Percentiles rank a stretch among this genome's conserved stretches.
phyloP scores from a whole-genome alignment of 2,113 vertebrate species.

The Carassius gibelio region DNA sequence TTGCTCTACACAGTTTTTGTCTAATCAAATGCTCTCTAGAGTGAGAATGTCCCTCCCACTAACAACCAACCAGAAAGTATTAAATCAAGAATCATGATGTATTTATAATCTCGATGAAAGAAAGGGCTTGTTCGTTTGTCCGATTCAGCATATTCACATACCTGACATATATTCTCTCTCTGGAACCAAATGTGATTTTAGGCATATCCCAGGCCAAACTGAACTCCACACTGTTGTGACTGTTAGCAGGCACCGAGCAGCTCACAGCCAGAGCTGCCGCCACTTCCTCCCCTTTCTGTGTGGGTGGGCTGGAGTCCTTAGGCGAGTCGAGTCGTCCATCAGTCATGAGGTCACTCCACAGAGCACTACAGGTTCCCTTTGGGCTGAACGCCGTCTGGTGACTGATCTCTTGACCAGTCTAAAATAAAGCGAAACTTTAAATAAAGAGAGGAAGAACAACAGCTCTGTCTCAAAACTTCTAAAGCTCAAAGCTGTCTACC shows the following conservation, averaged over 20 bases:
- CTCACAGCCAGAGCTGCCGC: slow-evolving; percentile 85
- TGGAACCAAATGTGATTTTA: slow-evolving; percentile 84
- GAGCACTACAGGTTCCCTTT: slow-evolving; percentile 76
- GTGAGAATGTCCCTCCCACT: not conserved
- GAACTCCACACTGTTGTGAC: slow-evolving; percentile 80
- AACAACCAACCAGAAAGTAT: not conserved
- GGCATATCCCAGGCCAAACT: slow-evolving; percentile 96
- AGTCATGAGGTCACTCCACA: slow-evolving; percentile 91
- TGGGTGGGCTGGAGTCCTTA: slow-evolving; percentile 73
- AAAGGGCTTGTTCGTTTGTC: not conserved
- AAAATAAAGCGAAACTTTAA: slow-evolving; percentile 28
- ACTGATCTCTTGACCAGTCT: slow-evolving; percentile 81
- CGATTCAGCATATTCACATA: slow-evolving; percentile 55
- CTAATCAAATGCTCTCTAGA: not conserved
- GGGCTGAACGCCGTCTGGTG: slow-evolving; percentile 89
- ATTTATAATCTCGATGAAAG: not conserved
- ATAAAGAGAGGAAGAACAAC: not conserved
- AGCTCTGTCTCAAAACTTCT: not conserved
- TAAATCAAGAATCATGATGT: too few species aligned
- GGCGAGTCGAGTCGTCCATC: slow-evolving; percentile 89
- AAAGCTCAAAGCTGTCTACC: not conserved
- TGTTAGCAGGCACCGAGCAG: slow-evolving; percentile 73
- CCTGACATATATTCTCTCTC: slow-evolving; percentile 83
- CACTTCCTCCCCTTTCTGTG: slow-evolving; percentile 79
- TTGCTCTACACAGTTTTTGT: not conserved